These are phyloP conservation scores for Hypselothyrea guttata DNA, from an alignment of 2,888 invertebrate genomes.

Conservation along the genomic window DNA sequence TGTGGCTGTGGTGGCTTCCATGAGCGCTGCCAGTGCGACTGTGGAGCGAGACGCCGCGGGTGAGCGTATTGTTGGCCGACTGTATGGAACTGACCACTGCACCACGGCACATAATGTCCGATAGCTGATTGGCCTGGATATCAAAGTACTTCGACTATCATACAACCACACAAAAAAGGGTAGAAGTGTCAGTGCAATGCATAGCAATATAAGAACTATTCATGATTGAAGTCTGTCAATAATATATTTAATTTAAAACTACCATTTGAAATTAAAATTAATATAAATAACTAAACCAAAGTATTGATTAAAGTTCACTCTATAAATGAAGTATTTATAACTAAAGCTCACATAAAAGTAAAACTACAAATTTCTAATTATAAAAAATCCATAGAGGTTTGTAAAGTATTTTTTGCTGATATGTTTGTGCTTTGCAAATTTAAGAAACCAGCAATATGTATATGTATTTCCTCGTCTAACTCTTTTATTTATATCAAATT, in stretches of 20 bases:
- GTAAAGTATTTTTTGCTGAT: no score
- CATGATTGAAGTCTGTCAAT: constrained; percentile 28
- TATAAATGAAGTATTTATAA: no score
- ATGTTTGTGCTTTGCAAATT: no score
- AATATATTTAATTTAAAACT: background rate
- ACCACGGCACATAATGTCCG: constrained; percentile 83
- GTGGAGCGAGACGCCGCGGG: constrained; percentile 82
- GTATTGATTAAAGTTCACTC: no score
- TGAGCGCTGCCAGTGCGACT: constrained; percentile 80
- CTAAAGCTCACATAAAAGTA: no score
- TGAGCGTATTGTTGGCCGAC: constrained; percentile 82
- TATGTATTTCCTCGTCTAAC: no score
- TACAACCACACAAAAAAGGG: constrained; percentile 6
- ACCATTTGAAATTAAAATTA: background rate
- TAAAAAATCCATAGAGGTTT: no score
- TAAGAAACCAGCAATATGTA: no score
- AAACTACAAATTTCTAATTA: no score
- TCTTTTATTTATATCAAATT: no score
- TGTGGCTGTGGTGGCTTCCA: constrained; percentile 76
- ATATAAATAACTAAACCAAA: no score
- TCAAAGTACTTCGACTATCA: constrained; percentile 82
- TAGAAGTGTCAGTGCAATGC: no score
- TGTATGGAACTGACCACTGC: constrained; percentile 83
- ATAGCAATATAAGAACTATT: constrained; percentile 38
- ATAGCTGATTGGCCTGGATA: constrained; percentile 83